Evolutionary conservation across 1,140 invertebrate genomes (phyloP).

Genomic region (Chymomyza costata): DNA sequence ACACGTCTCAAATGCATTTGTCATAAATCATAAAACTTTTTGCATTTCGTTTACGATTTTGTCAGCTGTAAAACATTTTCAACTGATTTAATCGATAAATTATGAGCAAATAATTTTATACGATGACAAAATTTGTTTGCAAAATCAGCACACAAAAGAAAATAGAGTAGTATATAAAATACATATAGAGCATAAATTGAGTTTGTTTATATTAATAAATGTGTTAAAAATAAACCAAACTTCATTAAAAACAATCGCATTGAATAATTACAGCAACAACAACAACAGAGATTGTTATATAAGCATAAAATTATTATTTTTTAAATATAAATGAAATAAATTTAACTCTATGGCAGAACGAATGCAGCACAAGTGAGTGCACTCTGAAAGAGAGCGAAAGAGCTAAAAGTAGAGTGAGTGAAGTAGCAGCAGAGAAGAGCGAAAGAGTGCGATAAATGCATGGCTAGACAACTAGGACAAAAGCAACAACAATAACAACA

Average conservation of each 20-base stretch:
- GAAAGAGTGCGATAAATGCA: slow-evolving; percentile 65
- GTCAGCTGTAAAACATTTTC: slow-evolving; percentile 70
- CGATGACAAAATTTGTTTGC: slow-evolving; percentile 36
- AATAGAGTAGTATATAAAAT: too few relatives aligned
- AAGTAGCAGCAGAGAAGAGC: slow-evolving; percentile 16
- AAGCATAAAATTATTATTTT: slow-evolving; percentile 30
- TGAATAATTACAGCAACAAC: slow-evolving; percentile 33
- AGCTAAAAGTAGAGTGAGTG: slow-evolving; percentile 5
- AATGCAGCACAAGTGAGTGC: slow-evolving; percentile 7
- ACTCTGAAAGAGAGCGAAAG: slow-evolving; percentile 10
- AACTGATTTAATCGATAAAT: slow-evolving; percentile 72
- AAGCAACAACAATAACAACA: slow-evolving; percentile 40
- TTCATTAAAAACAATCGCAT: slow-evolving; percentile 58
- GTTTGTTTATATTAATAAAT: slow-evolving; percentile 6
- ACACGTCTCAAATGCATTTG: too few relatives aligned
- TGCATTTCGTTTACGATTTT: slow-evolving; percentile 61
- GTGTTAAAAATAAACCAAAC: slow-evolving; percentile 35
- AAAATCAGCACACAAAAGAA: slow-evolving; percentile 17
- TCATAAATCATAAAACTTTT: slow-evolving; percentile 45
- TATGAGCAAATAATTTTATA: slow-evolving; percentile 63
- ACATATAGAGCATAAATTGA: too few relatives aligned
- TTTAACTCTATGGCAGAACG: slow-evolving; percentile 41
- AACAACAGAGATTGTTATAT: too few relatives aligned
- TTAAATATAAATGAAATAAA: slow-evolving; percentile 27
- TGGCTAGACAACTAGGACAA: slow-evolving; percentile 67